Base-by-base conservation (phyloP, 2,888 invertebrate genomes). In the Ophion ventricosus region DNA sequence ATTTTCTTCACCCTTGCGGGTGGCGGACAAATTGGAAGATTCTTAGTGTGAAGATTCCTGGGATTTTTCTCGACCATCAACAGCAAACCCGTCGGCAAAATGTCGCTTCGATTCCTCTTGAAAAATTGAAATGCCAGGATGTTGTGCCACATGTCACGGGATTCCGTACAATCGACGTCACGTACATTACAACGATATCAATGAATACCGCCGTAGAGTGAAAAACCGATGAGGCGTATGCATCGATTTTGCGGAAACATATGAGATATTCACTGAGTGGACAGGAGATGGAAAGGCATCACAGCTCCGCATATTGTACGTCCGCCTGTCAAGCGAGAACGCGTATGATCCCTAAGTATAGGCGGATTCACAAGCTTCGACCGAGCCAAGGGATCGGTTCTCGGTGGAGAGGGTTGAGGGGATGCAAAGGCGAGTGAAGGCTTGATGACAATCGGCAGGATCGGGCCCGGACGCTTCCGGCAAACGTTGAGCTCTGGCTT, bases 401-500 rank as follows among this genome's bases (percentile, higher is more conserved):
- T 49, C 63, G 70, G 23, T 43, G 4, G 14, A 8, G 70, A 70
- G 29, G 17, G 17, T 8, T 20, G 40, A 10, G 49, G 25, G 40
- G 11, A 26, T 63, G 54, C 17, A 49, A 74, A 74, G 79, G 79
- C 40, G 75, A 80, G 83, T 56, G 72, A 57, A 76, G 67, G 83
- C 75, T 72, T 66, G 64, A 80, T 76, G 59, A 70, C 70, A 61
- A 83, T 76, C 80, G 80, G 67, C 76, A 54, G 54, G 43, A 73
- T 73, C 73, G 40, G 25, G 59, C 59, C 40, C 23, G 59, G 35
- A 43, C 40, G 26, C 59, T 29, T 64, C 64, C 20, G 64, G 75
- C 54, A n/a, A 29, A 29, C 26, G 57, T 66, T 83, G 76, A 83
- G 70, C 80, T 61, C 64, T 56, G 70, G 80, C 76, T 83, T 80